Evolutionary conservation across 2,797 vertebrate species (phyloP).

Genomic region (Anabas testudineus): DNA sequence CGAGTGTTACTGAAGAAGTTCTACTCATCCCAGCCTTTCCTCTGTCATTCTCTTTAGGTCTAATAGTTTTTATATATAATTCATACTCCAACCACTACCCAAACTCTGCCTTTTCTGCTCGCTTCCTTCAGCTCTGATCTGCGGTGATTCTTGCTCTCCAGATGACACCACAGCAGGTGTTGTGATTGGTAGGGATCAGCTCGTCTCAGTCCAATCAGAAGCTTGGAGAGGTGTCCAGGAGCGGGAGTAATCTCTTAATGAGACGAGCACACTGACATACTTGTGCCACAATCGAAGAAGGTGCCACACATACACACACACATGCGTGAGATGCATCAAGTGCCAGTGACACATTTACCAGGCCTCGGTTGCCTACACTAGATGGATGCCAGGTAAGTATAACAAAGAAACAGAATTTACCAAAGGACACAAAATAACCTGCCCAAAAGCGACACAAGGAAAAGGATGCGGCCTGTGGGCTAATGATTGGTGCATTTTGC

Average conservation of each 20-base stretch:
- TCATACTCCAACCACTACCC: conserved; percentile 38
- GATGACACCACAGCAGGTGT: conserved; percentile 73
- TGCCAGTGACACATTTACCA: conserved; percentile 40
- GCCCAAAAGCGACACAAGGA: conserved; percentile 21
- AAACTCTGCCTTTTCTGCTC: conserved; percentile 26
- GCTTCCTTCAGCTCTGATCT: conserved; percentile 18
- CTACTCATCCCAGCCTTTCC: conserved; percentile 46
- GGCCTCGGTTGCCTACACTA: conserved; percentile 28
- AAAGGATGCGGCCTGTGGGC: conserved; percentile 49
- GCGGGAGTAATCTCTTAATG: conserved; percentile 69
- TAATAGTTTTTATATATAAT: conserved; percentile 60
- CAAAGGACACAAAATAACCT: conserved; percentile 38
- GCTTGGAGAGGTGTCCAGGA: conserved; percentile 62
- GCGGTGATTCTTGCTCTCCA: conserved; percentile 56
- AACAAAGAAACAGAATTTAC: conserved; percentile 16
- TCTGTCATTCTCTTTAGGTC: conserved; percentile 57
- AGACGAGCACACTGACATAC: conserved; percentile 72
- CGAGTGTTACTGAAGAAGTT: conserved; percentile 61
- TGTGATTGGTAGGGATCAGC: conserved; percentile 67
- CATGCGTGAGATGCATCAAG: conserved; percentile 14
- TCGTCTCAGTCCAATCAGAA: conserved; percentile 61
- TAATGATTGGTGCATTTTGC: conserved; percentile 68
- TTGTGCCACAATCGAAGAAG: conserved; percentile 28
- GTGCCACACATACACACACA: conserved; percentile 13
- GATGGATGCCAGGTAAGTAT: conserved; percentile 6